Conservation (phyloP, 1,140 invertebrate species). For the Hormaphis cornu region DNA sequence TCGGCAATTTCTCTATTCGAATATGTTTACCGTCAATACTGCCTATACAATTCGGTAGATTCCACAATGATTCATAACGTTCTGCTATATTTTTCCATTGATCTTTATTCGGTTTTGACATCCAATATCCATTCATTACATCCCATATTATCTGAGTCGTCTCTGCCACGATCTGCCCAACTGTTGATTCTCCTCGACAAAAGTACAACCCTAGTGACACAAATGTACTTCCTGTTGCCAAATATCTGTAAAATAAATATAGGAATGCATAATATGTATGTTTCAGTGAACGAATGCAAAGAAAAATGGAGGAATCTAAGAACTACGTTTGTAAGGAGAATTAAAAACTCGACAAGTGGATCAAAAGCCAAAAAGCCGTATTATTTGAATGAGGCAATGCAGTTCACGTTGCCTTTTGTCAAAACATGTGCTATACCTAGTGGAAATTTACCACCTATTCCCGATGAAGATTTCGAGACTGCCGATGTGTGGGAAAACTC, state of each 20-base stretch:
- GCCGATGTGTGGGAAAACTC: constrained; percentile 24
- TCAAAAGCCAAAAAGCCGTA: constrained; percentile 34
- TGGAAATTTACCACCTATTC: constrained; percentile 33
- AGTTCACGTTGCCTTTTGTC: constrained; percentile 35
- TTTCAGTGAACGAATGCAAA: constrained; percentile 21
- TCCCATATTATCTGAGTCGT: constrained; percentile 30
- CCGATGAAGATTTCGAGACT: not conserved
- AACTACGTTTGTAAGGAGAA: constrained; percentile 11
- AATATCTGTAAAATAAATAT: constrained; percentile 10
- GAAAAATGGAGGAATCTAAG: constrained; percentile 20
- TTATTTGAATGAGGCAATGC: constrained; percentile 35
- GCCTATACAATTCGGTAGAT: constrained; percentile 43
- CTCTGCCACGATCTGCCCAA: constrained; percentile 26
- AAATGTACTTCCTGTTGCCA: constrained; percentile 3
- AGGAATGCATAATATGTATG: not conserved
- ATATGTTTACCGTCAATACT: constrained; percentile 48
- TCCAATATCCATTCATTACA: constrained; percentile 18
- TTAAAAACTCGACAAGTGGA: not conserved
- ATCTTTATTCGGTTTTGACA: constrained; percentile 33
- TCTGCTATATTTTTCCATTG: constrained; percentile 37
- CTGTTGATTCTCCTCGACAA: constrained; percentile 16
- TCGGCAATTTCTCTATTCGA: constrained; percentile 40
- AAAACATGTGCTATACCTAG: constrained; percentile 33
- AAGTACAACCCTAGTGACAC: not conserved
- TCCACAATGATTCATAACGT: constrained; percentile 35